Conservation (phyloP, 2,797 vertebrate species). For the Catamblyrhynchus diadema region DNA sequence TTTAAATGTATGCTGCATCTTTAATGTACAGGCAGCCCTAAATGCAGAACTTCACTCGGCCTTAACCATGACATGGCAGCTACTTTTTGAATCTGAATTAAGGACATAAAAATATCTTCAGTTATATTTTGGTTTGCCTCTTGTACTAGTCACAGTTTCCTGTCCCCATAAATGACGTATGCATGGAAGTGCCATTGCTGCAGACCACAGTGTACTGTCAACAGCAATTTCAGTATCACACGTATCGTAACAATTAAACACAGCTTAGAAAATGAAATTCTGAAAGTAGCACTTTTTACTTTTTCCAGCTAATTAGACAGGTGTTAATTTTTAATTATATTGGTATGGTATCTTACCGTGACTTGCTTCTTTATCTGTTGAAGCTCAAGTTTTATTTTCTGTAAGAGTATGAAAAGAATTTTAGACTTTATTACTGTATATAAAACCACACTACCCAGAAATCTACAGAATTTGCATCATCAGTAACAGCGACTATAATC, state of each 20-base stretch:
- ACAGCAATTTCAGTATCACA: neutral
- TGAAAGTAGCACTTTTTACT: neutral
- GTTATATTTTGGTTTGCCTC: neutral
- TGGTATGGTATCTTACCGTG: conserved; percentile 77
- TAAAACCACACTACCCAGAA: neutral
- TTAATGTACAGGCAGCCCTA: neutral
- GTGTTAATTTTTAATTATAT: neutral
- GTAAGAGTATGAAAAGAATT: neutral
- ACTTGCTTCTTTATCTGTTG: conserved; percentile 86
- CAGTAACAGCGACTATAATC: neutral
- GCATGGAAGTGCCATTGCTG: neutral
- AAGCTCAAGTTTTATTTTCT: conserved; percentile 93
- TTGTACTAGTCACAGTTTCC: neutral
- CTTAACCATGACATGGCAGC: neutral
- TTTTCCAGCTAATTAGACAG: neutral
- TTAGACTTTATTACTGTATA: neutral
- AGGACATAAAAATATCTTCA: neutral
- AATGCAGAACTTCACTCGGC: neutral
- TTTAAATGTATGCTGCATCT: neutral
- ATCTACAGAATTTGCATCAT: neutral
- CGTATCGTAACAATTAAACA: neutral
- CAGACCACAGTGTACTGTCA: neutral
- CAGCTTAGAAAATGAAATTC: neutral
- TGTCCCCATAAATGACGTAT: neutral
- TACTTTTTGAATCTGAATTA: neutral